Evolutionary conservation across 2,888 invertebrate species (phyloP), one percentile per base, ranked within the genome.

Genomic region (Agrotis clavis): DNA sequence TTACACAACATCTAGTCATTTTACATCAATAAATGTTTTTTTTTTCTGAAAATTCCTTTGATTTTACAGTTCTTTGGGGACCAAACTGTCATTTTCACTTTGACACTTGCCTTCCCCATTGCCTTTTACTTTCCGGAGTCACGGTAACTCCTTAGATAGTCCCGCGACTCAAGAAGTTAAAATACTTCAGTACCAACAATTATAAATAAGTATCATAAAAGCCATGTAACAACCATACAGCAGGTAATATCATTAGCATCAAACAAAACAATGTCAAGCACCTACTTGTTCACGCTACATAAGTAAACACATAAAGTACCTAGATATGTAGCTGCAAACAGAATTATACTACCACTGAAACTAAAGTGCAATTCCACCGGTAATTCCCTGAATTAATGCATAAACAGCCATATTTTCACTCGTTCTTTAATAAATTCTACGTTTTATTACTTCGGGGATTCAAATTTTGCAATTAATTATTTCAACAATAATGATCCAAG

Each of bases 381-480:
- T 9, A 16, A 16, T 57, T 57, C 18, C 41, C 18, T 51, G 25
- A 57, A 57, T 21, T 30, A n/a, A 11, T 14, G 18, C 18, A 25
- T 19, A 14, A 18, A 68, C 13, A 13, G 13, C n/a, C 19, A 79
- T 47, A 50, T 13, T 67, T 19, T 59, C 50, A 18, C 19, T 68
- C 25, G 19, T 41, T 56, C 11, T 69, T 25, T 13, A 54, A 54
- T 74, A 2, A 74, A 56, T 48, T 69, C 21, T 53, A 30, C 9
- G 4, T 54, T 73, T 56, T 11, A 51, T 74, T 68, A 64, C 53
- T 25, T 45, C 4, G 13, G 41, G 63, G 19, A 64, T 69, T 64
- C n/a, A 64, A 41, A 60, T 68, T 68, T 47, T 25, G 21, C 25
- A 68, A 68, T 68, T 51, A 63, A 35, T 54, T 79, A 64, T 16